phyloP scores from a whole-genome alignment of 2,113 vertebrate species.

The Chitala chitala region DNA sequence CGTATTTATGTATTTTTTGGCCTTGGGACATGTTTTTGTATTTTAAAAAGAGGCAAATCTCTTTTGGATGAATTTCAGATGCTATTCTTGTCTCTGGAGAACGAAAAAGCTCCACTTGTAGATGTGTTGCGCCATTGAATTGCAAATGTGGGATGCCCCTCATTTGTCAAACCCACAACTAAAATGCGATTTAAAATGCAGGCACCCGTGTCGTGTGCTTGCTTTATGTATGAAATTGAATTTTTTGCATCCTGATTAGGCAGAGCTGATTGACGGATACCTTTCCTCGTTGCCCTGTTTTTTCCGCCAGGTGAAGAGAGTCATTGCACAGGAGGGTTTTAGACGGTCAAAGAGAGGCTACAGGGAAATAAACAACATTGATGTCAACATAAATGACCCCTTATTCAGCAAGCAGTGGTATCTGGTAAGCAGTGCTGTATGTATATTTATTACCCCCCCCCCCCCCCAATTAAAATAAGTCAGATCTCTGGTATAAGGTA shows the following conservation, averaged over 20 bases:
- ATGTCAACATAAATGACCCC: conserved; percentile 92
- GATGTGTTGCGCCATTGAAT: neutral
- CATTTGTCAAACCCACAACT: neutral
- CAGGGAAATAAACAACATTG: conserved; percentile 82
- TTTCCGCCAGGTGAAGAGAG: conserved; percentile 76
- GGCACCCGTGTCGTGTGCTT: neutral
- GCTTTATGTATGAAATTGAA: neutral
- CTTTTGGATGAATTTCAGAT: neutral
- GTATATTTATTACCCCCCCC: no score
- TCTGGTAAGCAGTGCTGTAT: conserved; percentile 83
- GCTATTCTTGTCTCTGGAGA: neutral
- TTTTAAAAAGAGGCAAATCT: neutral
- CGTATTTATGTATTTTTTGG: no score
- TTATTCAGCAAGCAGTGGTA: conserved; percentile 98
- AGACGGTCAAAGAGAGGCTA: conserved; percentile 87
- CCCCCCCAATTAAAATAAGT: no score
- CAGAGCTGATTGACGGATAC: neutral
- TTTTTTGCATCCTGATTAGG: neutral
- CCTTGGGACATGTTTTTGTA: neutral
- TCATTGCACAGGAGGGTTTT: conserved; percentile 85
- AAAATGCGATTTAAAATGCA: neutral
- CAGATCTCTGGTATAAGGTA: no score
- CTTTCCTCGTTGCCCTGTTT: conserved; percentile 21
- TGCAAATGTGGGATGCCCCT: neutral
- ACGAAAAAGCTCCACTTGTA: neutral